Base-by-base conservation (phyloP, 2,888 invertebrate species). In the Metellina segmentata region DNA sequence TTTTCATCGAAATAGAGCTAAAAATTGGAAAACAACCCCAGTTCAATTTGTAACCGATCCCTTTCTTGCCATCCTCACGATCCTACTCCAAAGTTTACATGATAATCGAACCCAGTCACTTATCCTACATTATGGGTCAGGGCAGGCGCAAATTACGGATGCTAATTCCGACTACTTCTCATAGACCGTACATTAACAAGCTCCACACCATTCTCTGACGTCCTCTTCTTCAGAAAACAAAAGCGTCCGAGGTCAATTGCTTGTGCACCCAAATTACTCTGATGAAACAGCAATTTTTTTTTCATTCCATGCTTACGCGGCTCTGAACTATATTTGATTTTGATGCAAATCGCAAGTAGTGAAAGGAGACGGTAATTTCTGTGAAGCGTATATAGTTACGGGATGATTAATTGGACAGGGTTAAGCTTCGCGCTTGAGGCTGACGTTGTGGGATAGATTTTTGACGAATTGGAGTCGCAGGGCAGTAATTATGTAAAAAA, bases 21-120 rank as follows among this genome's bases (percentile, higher is more conserved):
- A 34, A 34, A 34, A 34, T n/a, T 0, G 61, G 1, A 61, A 13
- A 61, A 11, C 61, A 11, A 61, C 61, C 1, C 0, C 13, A 48
- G 53, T 78, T 78, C 77, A 87, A 87, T 87, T 52, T 71, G 53
- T 20, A 13, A 70, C 72, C 72, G 16, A n/a, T 48, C 82, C 87
- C 87, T 78, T 19, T 9, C 16, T 48, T 19, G 48, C 34, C 34
- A 34, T 51, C 16, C 69, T 74, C 53, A 70, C 20, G 78, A 86
- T 86, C 52, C 11, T 69, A 75, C 49, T 71, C 70, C 77, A 48
- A 70, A 77, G 61, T 89, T 75, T 77, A 89, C 81, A 90, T 81
- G 86, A 34, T 86, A 90, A 90, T 90, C 86, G 81, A 61, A 11
- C 74, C 81, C 81, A 90, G 81, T 90, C 81, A 86, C 81, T 90